phyloP scores from a whole-genome alignment of 2,888 invertebrate species.

The Oligia latruncula region DNA sequence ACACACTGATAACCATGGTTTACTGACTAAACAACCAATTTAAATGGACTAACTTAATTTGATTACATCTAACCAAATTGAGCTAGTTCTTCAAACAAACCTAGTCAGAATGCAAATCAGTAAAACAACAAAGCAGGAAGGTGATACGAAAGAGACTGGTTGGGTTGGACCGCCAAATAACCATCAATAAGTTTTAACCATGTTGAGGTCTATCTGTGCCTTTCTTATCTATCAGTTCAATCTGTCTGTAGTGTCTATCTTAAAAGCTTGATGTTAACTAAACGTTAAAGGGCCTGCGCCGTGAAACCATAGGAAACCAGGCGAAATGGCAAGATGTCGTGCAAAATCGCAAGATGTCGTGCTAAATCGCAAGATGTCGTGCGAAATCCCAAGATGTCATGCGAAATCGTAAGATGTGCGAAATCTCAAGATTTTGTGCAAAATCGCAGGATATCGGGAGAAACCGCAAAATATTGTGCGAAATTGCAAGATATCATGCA shows the following conservation, averaged over 20 bases:
- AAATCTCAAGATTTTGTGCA: neutral
- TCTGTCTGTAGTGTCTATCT: neutral
- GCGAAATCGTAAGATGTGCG: too few relatives aligned
- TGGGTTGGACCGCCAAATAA: too few relatives aligned
- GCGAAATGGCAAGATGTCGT: neutral
- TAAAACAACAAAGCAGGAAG: neutral
- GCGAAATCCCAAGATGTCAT: too few relatives aligned
- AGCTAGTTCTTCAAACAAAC: neutral
- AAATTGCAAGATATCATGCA: too few relatives aligned
- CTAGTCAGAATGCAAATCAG: neutral
- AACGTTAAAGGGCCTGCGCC: neutral
- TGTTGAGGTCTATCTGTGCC: neutral
- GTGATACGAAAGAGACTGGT: neutral
- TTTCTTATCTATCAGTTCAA: neutral
- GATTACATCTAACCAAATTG: neutral
- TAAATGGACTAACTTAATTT: neutral
- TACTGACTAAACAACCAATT: neutral
- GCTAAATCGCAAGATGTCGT: too few relatives aligned
- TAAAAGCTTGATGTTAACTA: neutral
- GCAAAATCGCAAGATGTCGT: too few relatives aligned
- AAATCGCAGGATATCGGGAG: too few relatives aligned
- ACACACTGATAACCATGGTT: neutral
- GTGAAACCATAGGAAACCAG: neutral
- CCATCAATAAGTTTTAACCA: neutral
- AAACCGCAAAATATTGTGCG: too few relatives aligned